Evolutionary conservation across 1,140 invertebrate species (phyloP).

Genomic region (Dreissena rostriformis): DNA sequence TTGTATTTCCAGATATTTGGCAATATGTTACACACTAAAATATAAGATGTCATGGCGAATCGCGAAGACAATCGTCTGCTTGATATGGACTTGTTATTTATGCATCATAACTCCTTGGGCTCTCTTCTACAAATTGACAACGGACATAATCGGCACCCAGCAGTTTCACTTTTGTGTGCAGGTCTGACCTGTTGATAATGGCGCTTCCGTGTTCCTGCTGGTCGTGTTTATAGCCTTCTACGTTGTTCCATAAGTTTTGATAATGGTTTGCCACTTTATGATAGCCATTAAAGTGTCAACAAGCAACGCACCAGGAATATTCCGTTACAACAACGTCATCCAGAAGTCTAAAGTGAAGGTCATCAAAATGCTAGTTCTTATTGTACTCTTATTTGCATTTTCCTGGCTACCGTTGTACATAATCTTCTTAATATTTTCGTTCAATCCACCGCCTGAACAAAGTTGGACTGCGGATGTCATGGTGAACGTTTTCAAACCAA

Average conservation of each 20-base stretch:
- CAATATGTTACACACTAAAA: slow-evolving; percentile 96
- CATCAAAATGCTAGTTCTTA: slow-evolving; percentile 97
- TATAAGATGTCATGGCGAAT: slow-evolving; percentile 94
- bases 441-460: slow-evolving; percentile 45
- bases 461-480: background rate
- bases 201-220: slow-evolving; percentile 92
- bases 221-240: slow-evolving; percentile 95
- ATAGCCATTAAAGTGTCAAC: slow-evolving; percentile 96
- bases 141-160: slow-evolving; percentile 74
- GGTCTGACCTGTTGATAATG: slow-evolving; percentile 80
- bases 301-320: slow-evolving; percentile 89
- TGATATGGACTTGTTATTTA: slow-evolving; percentile 94
- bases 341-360: slow-evolving; percentile 84
- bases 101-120: slow-evolving; percentile 94
- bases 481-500: slow-evolving; percentile 82
- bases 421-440: slow-evolving; percentile 63
- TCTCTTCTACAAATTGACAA: slow-evolving; percentile 87
- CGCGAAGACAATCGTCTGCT: slow-evolving; percentile 92
- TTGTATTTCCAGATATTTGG: slow-evolving; percentile 89
- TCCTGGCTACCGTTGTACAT: slow-evolving; percentile 97
- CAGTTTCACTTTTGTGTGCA: slow-evolving; percentile 62
- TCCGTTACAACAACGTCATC: slow-evolving; percentile 70
- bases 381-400: slow-evolving; percentile 96
- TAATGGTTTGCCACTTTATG: slow-evolving; percentile 94
- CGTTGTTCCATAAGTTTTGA: slow-evolving; percentile 94